phyloP scores from a whole-genome alignment of 1,140 invertebrate genomes.

The Caenorhabditis inopinata region DNA sequence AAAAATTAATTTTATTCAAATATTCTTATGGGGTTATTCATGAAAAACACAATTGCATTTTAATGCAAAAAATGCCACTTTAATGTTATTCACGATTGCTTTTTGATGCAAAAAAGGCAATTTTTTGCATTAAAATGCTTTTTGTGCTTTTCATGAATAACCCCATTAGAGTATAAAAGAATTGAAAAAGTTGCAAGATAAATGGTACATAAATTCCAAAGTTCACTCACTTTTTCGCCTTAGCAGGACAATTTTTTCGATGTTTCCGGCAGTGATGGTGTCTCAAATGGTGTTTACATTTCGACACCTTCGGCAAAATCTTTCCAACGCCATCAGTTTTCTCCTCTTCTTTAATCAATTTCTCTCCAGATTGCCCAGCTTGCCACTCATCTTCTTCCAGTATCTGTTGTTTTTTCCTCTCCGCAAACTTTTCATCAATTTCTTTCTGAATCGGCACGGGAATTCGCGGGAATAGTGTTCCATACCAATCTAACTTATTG shows the following conservation, averaged over 20 bases:
- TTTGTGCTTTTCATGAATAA: too few relatives aligned
- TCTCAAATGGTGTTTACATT: too few relatives aligned
- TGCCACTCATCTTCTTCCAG: conserved; percentile 10
- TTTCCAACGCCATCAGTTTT: background rate
- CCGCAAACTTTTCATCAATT: conserved; percentile 61
- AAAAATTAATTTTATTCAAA: too few relatives aligned
- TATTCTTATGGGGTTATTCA: too few relatives aligned
- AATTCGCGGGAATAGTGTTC: conserved; percentile 94
- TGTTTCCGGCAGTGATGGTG: conserved; percentile 65
- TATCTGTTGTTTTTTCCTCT: conserved; percentile 50
- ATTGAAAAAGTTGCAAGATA: too few relatives aligned
- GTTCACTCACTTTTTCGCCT: conserved; percentile 58
- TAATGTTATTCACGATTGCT: too few relatives aligned
- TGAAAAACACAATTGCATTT: too few relatives aligned
- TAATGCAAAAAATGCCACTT: too few relatives aligned
- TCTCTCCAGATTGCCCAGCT: background rate
- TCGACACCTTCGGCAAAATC: background rate
- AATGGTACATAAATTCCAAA: too few relatives aligned
- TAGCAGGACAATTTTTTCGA: conserved; percentile 56
- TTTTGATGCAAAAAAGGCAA: too few relatives aligned
- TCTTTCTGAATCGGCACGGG: conserved; percentile 89
- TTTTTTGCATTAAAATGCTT: too few relatives aligned
- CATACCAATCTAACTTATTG: conserved; percentile 95
- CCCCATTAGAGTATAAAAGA: too few relatives aligned
- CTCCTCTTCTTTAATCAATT: conserved; percentile 15